Evolutionary conservation across 2,888 invertebrate species (phyloP).

Genomic region (Choristoneura rosaceana): DNA sequence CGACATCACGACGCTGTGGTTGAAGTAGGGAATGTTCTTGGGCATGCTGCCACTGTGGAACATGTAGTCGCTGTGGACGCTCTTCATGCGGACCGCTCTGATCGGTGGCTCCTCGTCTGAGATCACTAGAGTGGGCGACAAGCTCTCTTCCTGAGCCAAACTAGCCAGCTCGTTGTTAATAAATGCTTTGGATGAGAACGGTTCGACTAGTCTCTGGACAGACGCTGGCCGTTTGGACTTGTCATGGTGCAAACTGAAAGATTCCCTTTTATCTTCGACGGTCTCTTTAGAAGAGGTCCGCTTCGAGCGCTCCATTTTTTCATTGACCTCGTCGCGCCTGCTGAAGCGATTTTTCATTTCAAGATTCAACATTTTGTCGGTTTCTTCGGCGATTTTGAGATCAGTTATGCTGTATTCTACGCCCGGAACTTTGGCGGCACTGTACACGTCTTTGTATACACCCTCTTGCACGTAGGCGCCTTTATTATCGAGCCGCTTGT

Average conservation of each 20-base stretch:
- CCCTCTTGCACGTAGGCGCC: slow-evolving; percentile 81
- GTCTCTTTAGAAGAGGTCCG: slow-evolving; percentile 72
- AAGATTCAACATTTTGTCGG: slow-evolving; percentile 76
- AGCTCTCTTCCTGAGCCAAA: slow-evolving; percentile 63
- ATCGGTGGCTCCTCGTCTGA: slow-evolving; percentile 72
- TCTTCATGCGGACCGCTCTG: slow-evolving; percentile 71
- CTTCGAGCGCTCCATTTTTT: slow-evolving; percentile 67
- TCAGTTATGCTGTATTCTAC: slow-evolving; percentile 81
- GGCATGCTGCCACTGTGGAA: slow-evolving; percentile 79
- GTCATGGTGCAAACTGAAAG: slow-evolving; percentile 69
- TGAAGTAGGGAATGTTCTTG: slow-evolving; percentile 76
- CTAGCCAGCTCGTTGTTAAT: slow-evolving; percentile 70
- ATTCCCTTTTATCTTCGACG: slow-evolving; percentile 69
- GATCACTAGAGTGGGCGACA: slow-evolving; percentile 63
- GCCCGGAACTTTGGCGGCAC: slow-evolving; percentile 76
- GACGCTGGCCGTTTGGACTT: slow-evolving; percentile 72
- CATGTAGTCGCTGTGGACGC: slow-evolving; percentile 67
- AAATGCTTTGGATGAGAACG: slow-evolving; percentile 76
- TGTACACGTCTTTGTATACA: slow-evolving; percentile 79
- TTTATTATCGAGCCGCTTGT: slow-evolving; percentile 81
- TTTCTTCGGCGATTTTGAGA: slow-evolving; percentile 82
- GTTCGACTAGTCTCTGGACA: slow-evolving; percentile 71
- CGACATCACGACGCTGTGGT: slow-evolving; percentile 66
- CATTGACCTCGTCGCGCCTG: slow-evolving; percentile 72
- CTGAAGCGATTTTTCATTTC: slow-evolving; percentile 76